Conservation (phyloP, 1,140 invertebrate species). For the Halictus rubicundus region DNA sequence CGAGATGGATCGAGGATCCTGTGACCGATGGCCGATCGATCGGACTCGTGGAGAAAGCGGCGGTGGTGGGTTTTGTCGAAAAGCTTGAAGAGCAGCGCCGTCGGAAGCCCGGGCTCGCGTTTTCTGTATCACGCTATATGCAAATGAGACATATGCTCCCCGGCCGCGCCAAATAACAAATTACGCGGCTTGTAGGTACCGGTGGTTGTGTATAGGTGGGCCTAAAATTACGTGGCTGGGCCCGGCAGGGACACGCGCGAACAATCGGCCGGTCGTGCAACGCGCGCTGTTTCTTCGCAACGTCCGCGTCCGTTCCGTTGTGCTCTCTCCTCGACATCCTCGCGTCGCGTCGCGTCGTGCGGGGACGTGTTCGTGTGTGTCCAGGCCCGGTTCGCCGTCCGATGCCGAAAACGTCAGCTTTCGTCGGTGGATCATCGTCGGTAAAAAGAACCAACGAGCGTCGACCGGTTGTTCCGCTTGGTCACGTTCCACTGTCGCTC, state of each 20-base stretch:
- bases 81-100: constrained; percentile 54
- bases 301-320: background rate
- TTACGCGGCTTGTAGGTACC: constrained; percentile 50
- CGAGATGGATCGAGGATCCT: no score
- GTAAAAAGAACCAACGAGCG: background rate
- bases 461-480: background rate
- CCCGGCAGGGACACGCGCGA: constrained; percentile 28
- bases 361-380: constrained; percentile 3
- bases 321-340: no score
- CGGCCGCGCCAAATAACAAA: constrained; percentile 69
- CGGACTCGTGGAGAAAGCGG: background rate
- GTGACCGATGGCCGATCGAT: no score
- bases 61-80: constrained; percentile 55
- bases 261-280: background rate
- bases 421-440: constrained; percentile 29
- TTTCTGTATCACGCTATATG: constrained; percentile 74
- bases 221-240: constrained; percentile 65
- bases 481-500: background rate
- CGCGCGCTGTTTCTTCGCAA: background rate
- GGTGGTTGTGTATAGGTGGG: constrained; percentile 54
- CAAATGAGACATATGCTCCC: constrained; percentile 75
- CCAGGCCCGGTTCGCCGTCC: background rate
- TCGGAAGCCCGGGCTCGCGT: constrained; percentile 61
- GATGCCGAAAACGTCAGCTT: constrained; percentile 13
- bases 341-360: background rate